Conservation (phyloP, 2,888 invertebrate genomes). For the Mythimna lalbum region DNA sequence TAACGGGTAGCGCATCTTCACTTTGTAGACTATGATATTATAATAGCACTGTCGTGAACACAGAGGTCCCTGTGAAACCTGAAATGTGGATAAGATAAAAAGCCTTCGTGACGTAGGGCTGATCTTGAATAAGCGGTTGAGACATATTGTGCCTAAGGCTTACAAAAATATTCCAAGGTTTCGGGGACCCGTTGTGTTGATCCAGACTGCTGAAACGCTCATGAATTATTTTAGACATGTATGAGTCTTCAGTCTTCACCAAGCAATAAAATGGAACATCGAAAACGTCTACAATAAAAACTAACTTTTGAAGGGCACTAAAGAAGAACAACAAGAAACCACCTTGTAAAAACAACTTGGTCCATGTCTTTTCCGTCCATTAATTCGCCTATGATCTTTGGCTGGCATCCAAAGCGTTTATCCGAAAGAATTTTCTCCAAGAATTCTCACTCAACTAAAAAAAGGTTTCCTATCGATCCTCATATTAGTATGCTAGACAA, state of each 20-base stretch:
- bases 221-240: background rate
- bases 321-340: conserved; percentile 40
- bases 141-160: conserved; percentile 2
- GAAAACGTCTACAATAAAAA: background rate
- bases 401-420: conserved; percentile 69
- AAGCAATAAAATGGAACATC: background rate
- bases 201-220: background rate
- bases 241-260: background rate
- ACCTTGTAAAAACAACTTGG: conserved; percentile 65
- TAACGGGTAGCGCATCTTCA: conserved; percentile 39
- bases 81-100: conserved; percentile 48
- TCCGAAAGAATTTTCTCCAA: conserved; percentile 58
- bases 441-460: conserved; percentile 50
- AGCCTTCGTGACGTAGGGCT: conserved; percentile 39
- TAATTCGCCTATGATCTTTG: conserved; percentile 70
- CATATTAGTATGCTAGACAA: conserved; percentile 60
- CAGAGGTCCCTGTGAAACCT: conserved; percentile 14
- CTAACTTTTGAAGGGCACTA: conserved; percentile 7
- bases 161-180: conserved; percentile 3
- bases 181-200: background rate
- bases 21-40: conserved; percentile 48
- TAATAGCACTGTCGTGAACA: conserved; percentile 51
- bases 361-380: conserved; percentile 64
- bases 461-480: conserved; percentile 47
- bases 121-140: conserved; percentile 23